Conservation (phyloP, 2,113 vertebrate genomes). For the Narcine bancroftii region DNA sequence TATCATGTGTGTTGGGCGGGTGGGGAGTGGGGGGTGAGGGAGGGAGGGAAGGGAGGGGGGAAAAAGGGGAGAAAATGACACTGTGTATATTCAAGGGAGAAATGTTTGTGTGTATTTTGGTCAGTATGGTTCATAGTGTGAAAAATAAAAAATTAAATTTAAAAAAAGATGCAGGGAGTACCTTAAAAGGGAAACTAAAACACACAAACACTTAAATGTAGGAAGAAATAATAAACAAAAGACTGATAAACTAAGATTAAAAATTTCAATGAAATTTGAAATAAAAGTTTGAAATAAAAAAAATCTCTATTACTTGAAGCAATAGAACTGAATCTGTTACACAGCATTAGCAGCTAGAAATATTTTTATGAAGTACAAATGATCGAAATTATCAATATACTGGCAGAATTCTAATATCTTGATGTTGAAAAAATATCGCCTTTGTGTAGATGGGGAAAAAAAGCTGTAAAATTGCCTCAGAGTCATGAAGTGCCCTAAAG, state of each 20-base stretch:
- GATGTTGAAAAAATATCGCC: neutral
- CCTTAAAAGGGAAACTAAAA: neutral
- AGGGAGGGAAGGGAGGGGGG: no score
- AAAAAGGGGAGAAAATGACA: no score
- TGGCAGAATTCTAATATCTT: neutral
- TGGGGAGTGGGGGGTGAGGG: no score
- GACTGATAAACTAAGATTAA: neutral
- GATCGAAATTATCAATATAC: neutral
- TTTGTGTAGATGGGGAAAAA: no score
- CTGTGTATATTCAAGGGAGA: no score
- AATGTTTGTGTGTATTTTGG: no score
- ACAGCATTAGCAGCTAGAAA: neutral
- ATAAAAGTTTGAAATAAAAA: no score
- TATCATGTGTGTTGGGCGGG: no score
- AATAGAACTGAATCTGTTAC: neutral
- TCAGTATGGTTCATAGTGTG: no score
- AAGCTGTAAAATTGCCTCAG: no score
- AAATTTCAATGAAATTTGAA: no score
- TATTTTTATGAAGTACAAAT: neutral
- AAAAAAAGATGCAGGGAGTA: neutral
- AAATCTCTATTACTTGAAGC: neutral
- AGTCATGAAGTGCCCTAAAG: neutral
- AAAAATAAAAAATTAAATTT: neutral
- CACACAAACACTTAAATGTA: neutral
- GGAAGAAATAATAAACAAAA: neutral